Evolutionary conservation across 2,888 invertebrate species (phyloP).

Genomic region (Calameuta filiformis): DNA sequence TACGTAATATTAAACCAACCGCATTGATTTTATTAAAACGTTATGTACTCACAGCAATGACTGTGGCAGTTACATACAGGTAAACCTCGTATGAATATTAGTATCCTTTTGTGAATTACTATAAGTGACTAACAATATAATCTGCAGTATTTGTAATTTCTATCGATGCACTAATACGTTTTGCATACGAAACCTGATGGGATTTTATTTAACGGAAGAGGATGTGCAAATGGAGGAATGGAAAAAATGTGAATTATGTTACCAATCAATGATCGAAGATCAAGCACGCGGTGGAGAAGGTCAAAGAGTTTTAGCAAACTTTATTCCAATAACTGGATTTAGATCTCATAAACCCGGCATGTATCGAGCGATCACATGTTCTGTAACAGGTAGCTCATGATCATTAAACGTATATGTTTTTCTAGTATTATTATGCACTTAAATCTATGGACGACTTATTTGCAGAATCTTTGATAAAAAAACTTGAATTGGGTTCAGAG

Average conservation of each 20-base stretch:
- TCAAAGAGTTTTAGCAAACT: background rate
- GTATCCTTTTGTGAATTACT: background rate
- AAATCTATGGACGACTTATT: background rate
- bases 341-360: background rate
- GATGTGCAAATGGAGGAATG: background rate
- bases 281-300: background rate
- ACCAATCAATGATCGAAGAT: background rate
- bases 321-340: background rate
- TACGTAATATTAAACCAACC: background rate
- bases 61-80: background rate
- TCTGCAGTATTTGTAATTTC: background rate
- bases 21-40: background rate
- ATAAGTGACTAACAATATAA: background rate
- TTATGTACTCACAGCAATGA: slow-evolving; percentile 5
- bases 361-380: background rate
- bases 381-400: background rate
- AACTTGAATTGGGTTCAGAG: slow-evolving; percentile 35
- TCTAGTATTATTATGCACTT: background rate
- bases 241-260: background rate
- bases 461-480: slow-evolving; percentile 29
- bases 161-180: background rate
- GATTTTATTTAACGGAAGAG: background rate
- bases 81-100: background rate
- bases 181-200: background rate
- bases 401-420: background rate